Evolutionary conservation across 2,888 invertebrate genomes (phyloP).

Genomic region (Hofmannophila pseudospretella): DNA sequence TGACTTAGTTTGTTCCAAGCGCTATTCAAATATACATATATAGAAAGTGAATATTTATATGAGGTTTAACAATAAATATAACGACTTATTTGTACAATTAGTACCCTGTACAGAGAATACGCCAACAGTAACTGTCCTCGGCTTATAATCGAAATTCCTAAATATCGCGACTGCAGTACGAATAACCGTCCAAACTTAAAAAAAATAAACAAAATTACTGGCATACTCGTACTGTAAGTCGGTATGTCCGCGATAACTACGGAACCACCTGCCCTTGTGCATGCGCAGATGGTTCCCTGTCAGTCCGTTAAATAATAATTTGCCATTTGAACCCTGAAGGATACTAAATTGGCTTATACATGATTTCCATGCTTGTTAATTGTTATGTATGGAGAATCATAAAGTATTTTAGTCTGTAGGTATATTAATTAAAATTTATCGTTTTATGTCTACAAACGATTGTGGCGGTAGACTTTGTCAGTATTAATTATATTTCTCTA

Average conservation of each 20-base stretch:
- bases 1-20: no score
- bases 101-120: no score
- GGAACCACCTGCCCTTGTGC: slow-evolving; percentile 18
- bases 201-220: slow-evolving; percentile 20
- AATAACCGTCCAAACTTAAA: slow-evolving; percentile 12
- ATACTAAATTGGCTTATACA: slow-evolving; percentile 13
- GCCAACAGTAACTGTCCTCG: no score
- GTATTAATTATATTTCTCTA: no score
- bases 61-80: no score
- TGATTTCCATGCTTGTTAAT: slow-evolving; percentile 12
- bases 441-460: not conserved
- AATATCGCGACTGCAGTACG: slow-evolving; percentile 18
- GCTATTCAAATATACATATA: no score
- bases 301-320: slow-evolving; percentile 22
- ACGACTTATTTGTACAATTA: no score
- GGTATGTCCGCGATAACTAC: slow-evolving; percentile 14
- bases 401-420: slow-evolving; percentile 6
- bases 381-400: slow-evolving; percentile 9
- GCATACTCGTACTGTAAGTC: slow-evolving; percentile 17
- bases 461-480: no score
- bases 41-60: no score
- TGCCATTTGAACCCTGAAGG: slow-evolving; percentile 30
- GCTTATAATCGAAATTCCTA: no score
- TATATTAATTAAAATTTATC: slow-evolving; percentile 2
- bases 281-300: slow-evolving; percentile 24